These are phyloP conservation scores for Henricia sp. DNA, from an alignment of 53 echinoderm and acorn worm genomes.

Conservation along the genomic window DNA sequence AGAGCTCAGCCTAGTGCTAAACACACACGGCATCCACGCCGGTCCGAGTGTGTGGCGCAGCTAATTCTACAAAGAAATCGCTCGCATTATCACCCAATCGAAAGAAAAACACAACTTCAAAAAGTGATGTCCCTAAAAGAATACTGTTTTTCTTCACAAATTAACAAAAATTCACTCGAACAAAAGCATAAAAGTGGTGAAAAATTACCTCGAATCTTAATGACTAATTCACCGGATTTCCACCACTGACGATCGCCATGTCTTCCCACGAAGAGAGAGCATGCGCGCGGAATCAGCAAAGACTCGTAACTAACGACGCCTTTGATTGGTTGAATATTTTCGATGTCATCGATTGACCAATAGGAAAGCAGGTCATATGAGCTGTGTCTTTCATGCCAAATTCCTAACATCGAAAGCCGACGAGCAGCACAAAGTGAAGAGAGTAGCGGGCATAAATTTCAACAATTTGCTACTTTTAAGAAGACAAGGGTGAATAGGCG, in stretches of 20 bases:
- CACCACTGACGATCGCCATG: conserved; percentile 77
- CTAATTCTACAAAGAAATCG: conserved; percentile 7
- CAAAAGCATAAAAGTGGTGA: background rate
- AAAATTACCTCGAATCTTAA: conserved; percentile 14
- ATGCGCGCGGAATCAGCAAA: conserved; percentile 58
- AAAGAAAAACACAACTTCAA: too few species aligned
- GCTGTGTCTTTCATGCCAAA: conserved; percentile 41
- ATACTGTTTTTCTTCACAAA: too few species aligned
- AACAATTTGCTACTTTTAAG: background rate
- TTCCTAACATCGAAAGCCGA: conserved; percentile 64
- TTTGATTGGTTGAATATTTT: conserved; percentile 67
- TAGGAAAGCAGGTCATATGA: conserved; percentile 37
- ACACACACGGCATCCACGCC: too few species aligned
- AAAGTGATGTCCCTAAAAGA: too few species aligned
- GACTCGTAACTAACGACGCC: conserved; percentile 39
- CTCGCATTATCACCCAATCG: conserved; percentile 10
- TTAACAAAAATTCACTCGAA: too few species aligned
- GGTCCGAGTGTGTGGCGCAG: conserved; percentile 62
- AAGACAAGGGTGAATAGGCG: background rate
- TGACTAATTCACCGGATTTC: conserved; percentile 17
- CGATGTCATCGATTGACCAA: conserved; percentile 60
- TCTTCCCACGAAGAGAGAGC: conserved; percentile 55
- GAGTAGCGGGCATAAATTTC: conserved; percentile 16
- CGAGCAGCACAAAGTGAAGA: conserved; percentile 18
- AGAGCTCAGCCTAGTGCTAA: too few species aligned